Percentiles rank a stretch among this genome's conserved stretches.
These are phyloP conservation scores for Acrobasis consociella DNA, from an alignment of 2,888 invertebrate genomes.

Conservation along the genomic window DNA sequence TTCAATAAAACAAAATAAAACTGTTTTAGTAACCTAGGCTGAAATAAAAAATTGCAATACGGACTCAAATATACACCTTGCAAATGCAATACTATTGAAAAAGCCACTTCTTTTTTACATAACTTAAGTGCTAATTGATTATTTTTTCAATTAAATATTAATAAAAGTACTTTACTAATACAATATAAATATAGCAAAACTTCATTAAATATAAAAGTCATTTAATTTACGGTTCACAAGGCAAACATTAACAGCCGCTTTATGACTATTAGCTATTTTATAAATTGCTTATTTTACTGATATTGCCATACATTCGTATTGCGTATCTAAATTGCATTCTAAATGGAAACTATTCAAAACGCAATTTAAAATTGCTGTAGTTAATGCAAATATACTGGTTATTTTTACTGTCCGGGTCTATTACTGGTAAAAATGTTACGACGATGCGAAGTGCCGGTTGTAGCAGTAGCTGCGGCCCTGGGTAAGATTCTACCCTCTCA, in stretches of 20 bases:
- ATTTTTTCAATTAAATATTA: too few species aligned
- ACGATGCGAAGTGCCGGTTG: not conserved
- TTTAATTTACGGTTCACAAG: conserved; percentile 6
- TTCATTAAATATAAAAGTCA: not conserved
- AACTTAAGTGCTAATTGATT: too few species aligned
- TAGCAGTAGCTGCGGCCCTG: too few species aligned
- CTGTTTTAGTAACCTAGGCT: too few species aligned
- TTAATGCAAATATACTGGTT: conserved; percentile 10
- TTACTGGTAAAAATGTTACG: conserved; percentile 3
- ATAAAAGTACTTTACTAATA: too few species aligned
- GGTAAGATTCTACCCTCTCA: too few species aligned
- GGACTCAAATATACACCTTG: too few species aligned
- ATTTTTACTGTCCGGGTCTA: conserved; percentile 17
- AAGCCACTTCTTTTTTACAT: too few species aligned
- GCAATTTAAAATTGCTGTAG: conserved; percentile 15
- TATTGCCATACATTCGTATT: conserved; percentile 1
- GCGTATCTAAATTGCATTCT: conserved; percentile 11
- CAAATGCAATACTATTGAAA: too few species aligned
- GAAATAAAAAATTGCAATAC: too few species aligned
- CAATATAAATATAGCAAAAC: too few species aligned
- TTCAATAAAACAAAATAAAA: too few species aligned
- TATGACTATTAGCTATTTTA: conserved; percentile 10
- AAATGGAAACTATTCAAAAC: conserved; percentile 6
- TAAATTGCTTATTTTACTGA: conserved; percentile 17
- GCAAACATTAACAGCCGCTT: not conserved